Evolutionary conservation across 2,888 invertebrate species (phyloP).

Genomic region (Salpingus planirostris): DNA sequence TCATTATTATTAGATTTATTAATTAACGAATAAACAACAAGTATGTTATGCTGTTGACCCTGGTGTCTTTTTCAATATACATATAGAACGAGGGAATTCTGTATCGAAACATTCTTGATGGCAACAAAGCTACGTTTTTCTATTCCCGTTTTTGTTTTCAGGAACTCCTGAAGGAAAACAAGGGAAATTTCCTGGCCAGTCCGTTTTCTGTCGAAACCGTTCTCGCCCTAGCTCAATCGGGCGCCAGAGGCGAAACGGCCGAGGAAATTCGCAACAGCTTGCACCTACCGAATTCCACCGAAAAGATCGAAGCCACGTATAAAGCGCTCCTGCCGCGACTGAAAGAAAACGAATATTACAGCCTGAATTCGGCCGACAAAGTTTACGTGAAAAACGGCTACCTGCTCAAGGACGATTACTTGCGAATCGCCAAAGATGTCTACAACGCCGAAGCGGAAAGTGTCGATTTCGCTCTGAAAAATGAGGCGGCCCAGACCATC

Average conservation of each 20-base stretch:
- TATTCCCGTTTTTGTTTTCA: no score
- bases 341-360: constrained; percentile 16
- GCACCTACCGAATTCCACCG: constrained; percentile 18
- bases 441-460: constrained; percentile 54
- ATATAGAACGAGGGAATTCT: no score
- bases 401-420: constrained; percentile 47
- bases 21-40: no score
- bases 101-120: no score
- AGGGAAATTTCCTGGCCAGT: constrained; percentile 23
- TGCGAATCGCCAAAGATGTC: constrained; percentile 48
- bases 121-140: no score
- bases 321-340: constrained; percentile 18
- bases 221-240: constrained; percentile 23
- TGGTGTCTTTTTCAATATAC: no score
- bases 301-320: constrained; percentile 13
- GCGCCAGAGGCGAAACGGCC: constrained; percentile 25
- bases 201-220: constrained; percentile 27
- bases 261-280: constrained; percentile 19
- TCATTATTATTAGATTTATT: no score
- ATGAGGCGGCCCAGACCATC: constrained; percentile 24
- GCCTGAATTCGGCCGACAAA: constrained; percentile 39
- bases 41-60: no score
- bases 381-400: constrained; percentile 53
- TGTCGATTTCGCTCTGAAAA: constrained; percentile 23
- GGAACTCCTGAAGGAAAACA: constrained; percentile 16